Evolutionary conservation across 2,888 invertebrate species (phyloP).

Genomic region (Dioctria linearis): DNA sequence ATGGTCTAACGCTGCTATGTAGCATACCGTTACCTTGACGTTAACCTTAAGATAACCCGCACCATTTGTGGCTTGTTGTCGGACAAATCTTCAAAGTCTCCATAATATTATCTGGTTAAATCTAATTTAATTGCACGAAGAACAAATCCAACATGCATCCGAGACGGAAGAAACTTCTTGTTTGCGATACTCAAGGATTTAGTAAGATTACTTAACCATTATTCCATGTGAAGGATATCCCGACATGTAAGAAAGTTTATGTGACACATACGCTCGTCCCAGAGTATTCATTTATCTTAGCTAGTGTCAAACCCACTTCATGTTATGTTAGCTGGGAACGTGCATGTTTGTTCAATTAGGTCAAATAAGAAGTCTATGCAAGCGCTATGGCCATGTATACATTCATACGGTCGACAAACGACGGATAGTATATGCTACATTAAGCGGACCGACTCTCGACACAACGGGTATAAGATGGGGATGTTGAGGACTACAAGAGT

Average conservation of each 20-base stretch:
- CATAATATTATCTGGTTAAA: constrained; percentile 45
- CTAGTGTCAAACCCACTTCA: constrained; percentile 59
- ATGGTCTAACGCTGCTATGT: too few species aligned
- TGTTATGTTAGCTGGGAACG: constrained; percentile 57
- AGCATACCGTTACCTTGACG: too few species aligned
- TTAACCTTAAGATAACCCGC: constrained; percentile 27
- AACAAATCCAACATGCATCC: constrained; percentile 45
- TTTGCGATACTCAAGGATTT: constrained; percentile 46
- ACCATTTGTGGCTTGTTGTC: constrained; percentile 23
- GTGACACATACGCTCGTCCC: constrained; percentile 58
- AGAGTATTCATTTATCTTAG: constrained; percentile 58
- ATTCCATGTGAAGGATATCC: constrained; percentile 46
- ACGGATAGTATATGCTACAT: constrained; percentile 35
- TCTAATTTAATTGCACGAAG: constrained; percentile 46
- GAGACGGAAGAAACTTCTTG: constrained; percentile 35
- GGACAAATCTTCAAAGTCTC: constrained; percentile 12
- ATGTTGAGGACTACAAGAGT: too few species aligned
- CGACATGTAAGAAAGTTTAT: constrained; percentile 55
- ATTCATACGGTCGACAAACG: not conserved
- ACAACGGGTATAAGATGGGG: not conserved
- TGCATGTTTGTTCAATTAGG: constrained; percentile 59
- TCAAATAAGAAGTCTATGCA: constrained; percentile 45
- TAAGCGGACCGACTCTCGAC: not conserved
- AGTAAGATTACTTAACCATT: constrained; percentile 43
- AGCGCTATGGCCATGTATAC: not conserved